Evolutionary conservation across 2,113 vertebrate species (phyloP).

Genomic region (Arvicanthis niloticus): DNA sequence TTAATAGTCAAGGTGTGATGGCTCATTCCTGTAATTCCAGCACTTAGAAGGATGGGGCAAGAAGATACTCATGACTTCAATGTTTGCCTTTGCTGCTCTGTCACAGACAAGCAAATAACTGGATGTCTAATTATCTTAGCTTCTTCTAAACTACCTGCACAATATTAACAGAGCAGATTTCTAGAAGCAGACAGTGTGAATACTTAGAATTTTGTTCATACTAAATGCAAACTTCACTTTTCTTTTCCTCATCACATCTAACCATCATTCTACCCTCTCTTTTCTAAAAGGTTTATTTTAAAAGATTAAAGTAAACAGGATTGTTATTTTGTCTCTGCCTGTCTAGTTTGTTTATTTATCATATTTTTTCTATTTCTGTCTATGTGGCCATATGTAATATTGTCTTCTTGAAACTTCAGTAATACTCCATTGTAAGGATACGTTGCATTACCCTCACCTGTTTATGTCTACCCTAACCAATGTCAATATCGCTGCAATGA

Average conservation of each 20-base stretch:
- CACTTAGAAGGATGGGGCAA: no score
- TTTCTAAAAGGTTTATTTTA: not conserved
- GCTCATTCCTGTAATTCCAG: not conserved
- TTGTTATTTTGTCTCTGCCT: not conserved
- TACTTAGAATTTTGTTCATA: not conserved
- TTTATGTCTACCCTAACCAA: not conserved
- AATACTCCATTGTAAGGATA: not conserved
- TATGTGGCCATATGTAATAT: not conserved
- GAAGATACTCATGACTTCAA: not conserved
- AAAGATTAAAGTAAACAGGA: no score
- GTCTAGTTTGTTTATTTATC: not conserved
- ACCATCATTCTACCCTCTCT: not conserved
- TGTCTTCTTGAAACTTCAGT: not conserved
- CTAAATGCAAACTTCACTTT: not conserved
- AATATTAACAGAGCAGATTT: not conserved
- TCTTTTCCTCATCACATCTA: fast-evolving
- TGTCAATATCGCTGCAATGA: not conserved
- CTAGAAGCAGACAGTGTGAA: not conserved
- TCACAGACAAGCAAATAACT: not conserved
- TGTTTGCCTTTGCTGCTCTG: not conserved
- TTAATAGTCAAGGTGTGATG: no score
- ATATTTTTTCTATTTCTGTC: not conserved
- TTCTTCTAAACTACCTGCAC: not conserved
- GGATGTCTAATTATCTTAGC: not conserved
- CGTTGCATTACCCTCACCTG: not conserved